Evolutionary conservation across 2,113 vertebrate species (phyloP), one percentile per base, ranked within the genome.

Genomic region (Nerophis lumbriciformis): DNA sequence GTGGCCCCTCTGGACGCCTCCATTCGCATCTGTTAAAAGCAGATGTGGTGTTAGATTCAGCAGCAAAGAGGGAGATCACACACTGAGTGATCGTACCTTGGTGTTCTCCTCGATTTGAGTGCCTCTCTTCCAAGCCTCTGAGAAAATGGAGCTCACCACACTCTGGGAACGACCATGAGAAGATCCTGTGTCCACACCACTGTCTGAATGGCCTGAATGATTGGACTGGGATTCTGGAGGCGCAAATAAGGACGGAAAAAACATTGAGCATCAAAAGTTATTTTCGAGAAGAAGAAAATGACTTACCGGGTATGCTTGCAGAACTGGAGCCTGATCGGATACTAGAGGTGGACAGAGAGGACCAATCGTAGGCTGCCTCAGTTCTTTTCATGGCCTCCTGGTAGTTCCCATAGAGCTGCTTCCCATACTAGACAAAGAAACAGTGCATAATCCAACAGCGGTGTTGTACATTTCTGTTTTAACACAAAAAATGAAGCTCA

Each of bases 121-220:
- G 8, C 97, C 97, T 69, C 97, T 92, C 70, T 95, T 98, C 97
- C 97, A 99, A 72, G 97, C 97, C 82, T 99, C 97, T 0, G 97
- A 99, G 82, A 99, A 99, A 82, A 98, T 95, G 75, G 95, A 98
- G 87, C 95, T 99, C 79, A 99, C 96, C 6, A 93, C 93, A 69
- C 97, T 99, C 76, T 99, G 97, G 42, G 95, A 98, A 15, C 96
- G 94, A 9, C 92, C 75, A 4, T 99, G 97, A 65, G 92, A 92
- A 14, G 91, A 90, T 8, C 92, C 87, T 4, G 93, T 93, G 2
- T 93, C 93, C 60, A 98, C 92, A 0, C 96, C 95, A 7, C 96
- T 96, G 77, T 99, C 97, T 57, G 96, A 97, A 49, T 98, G 95
- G 60, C 92, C 94, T 0, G 95, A 98, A 80, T 99, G 95, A 83